Evolutionary conservation across 2,888 invertebrate species (phyloP).

Genomic region (Drosophila peninsularis): DNA sequence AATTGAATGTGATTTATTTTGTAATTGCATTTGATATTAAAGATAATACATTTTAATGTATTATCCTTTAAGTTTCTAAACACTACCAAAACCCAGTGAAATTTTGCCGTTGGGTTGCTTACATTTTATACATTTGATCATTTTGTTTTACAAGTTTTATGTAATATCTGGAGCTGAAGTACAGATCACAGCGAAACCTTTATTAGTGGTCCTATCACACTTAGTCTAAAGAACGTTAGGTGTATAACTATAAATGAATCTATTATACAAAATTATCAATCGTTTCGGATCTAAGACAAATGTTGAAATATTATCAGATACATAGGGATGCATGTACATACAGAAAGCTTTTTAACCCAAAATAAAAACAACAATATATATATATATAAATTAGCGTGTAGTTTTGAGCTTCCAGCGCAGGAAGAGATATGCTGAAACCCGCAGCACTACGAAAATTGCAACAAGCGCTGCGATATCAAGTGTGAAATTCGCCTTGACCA

Average conservation of each 20-base stretch:
- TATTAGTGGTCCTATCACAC: conserved; percentile 33
- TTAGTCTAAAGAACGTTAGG: conserved; percentile 24
- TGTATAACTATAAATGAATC: conserved; percentile 33
- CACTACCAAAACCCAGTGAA: conserved; percentile 9
- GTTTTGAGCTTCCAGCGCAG: conserved; percentile 94
- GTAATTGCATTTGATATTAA: conserved; percentile 14
- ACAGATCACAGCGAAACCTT: conserved; percentile 42
- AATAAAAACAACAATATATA: conserved; percentile 21
- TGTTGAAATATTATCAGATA: conserved; percentile 42
- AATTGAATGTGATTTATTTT: conserved; percentile 9
- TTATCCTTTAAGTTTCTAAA: conserved; percentile 10
- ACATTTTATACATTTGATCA: conserved; percentile 22
- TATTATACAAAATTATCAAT: conserved; percentile 31
- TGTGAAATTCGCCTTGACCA: conserved; percentile 91
- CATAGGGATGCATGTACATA: conserved; percentile 37
- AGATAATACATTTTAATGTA: conserved; percentile 10
- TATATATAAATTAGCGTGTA: conserved; percentile 87
- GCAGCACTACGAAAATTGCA: conserved; percentile 91
- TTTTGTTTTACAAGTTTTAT: conserved; percentile 14
- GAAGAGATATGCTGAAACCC: conserved; percentile 93
- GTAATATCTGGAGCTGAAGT: conserved; percentile 20
- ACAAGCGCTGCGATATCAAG: conserved; percentile 92
- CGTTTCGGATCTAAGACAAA: conserved; percentile 39
- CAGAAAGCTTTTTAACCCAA: conserved; percentile 69
- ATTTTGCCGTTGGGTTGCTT: conserved; percentile 19